Evolutionary conservation across 2,113 vertebrate species (phyloP), one percentile per base, ranked within the genome.

Genomic region (Nesoenas mayeri): DNA sequence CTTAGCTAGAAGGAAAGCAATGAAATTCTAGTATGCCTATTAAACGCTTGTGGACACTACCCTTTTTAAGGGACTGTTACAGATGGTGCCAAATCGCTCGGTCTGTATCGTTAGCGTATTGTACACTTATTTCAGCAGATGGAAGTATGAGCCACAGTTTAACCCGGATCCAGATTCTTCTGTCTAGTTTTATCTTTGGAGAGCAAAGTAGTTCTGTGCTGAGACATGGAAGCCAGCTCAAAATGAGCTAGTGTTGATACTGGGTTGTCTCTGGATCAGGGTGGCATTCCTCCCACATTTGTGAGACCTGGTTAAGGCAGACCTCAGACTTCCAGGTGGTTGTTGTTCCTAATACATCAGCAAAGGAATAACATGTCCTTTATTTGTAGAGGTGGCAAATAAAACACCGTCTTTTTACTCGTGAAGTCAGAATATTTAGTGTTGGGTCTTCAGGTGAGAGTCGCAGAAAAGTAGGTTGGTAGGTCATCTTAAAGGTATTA

Each of bases 1-100:
- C 56, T 95, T 74, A 91, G 72, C 60, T 74, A 71, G 81, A 70
- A 95, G 77, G 69, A 94, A 90, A 72, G 38, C 79, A 86, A 61
- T 93, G 69, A 75, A 86, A 95, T 81, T 95, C 67, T 91, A 84
- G 83, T 61, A 53, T 61, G 34, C 57, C 31, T 79, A 5, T 89
- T 84, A 75, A 90, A 57, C 65, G 72, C 28, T 92, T 95, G 75
- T 88, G 83, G 65, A 48, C 60, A 12, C 57, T 58, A 11, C 36
- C 16, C 77, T 88, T 60, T 84, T 47, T 36, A 70, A 88, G 29
- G 44, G 50, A 11, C 42, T 80, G 15, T 80, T 90, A 13, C 10
- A 42, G 50, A 21, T 36, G 47, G 60, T 89, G 86, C 83, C 69
- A 62, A 11, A 51, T 38, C 0, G 0, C 72, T 83, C 0, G 0